Conservation (phyloP, 2,113 vertebrate species). For the Poeciliopsis prolifica region DNA sequence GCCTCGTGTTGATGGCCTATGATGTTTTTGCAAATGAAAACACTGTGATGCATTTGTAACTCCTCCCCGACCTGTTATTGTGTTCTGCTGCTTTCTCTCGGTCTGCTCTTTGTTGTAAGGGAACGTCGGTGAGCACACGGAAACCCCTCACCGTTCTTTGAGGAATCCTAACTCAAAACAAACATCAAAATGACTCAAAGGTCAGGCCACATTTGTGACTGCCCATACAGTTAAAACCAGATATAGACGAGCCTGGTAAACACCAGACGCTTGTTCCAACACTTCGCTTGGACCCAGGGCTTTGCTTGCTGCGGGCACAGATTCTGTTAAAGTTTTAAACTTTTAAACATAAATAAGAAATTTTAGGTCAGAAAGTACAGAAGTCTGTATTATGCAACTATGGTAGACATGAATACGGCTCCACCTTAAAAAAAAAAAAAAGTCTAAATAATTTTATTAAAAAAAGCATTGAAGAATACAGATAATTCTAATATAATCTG, state of each 20-base stretch:
- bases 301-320: too few relatives aligned
- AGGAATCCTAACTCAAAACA: conserved; percentile 1
- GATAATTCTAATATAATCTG: background rate
- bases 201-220: background rate
- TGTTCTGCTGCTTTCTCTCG: conserved; percentile 1
- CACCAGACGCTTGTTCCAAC: background rate
- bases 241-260: background rate
- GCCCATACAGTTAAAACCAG: background rate
- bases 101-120: conserved; percentile 45
- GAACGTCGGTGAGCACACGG: conserved; percentile 49
- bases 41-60: too few relatives aligned
- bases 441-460: too few relatives aligned
- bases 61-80: too few relatives aligned
- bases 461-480: background rate
- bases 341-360: background rate
- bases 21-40: conserved; percentile 49
- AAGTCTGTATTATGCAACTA: background rate
- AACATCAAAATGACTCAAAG: conserved; percentile 3
- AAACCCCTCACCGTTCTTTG: conserved; percentile 27
- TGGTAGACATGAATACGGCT: background rate
- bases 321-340: too few relatives aligned
- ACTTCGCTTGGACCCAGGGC: too few relatives aligned
- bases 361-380: too few relatives aligned
- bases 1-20: background rate
- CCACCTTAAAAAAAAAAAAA: background rate